A percentile compares a stretch with the other conserved stretches of the same genome.
These are phyloP conservation scores for Pteropus rufus DNA, from an alignment of 2,797 vertebrate species.

Conservation along the genomic window DNA sequence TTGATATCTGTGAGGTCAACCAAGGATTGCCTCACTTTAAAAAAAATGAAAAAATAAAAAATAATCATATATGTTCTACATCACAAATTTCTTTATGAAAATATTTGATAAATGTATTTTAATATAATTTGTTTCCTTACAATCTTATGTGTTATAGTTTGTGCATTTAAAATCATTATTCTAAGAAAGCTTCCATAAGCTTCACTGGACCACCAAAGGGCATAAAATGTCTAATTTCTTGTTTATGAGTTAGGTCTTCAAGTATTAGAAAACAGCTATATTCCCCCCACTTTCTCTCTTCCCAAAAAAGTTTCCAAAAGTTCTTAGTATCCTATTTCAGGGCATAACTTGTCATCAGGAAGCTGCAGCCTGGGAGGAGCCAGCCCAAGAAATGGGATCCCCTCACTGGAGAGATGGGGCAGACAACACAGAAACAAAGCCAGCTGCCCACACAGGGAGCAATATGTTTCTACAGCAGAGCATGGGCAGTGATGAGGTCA, in stretches of 20 bases:
- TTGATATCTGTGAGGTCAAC: too few relatives aligned
- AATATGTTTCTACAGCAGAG: not conserved
- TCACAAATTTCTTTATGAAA: not conserved
- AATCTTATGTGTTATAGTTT: not conserved
- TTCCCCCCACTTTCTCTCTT: not conserved
- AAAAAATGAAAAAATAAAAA: not conserved
- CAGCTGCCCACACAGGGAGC: not conserved
- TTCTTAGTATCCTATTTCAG: not conserved
- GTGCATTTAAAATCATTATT: not conserved
- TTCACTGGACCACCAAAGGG: not conserved
- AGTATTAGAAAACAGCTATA: not conserved
- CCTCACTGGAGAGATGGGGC: not conserved
- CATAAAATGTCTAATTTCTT: not conserved
- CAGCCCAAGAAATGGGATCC: not conserved
- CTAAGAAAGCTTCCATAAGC: not conserved
- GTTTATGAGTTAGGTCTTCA: not conserved
- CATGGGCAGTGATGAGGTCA: fast-evolving
- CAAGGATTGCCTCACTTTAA: too few relatives aligned
- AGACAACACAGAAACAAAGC: too few relatives aligned
- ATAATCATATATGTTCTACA: not conserved
- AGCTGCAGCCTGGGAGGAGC: not conserved
- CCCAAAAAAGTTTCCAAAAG: not conserved
- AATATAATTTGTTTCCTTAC: not conserved
- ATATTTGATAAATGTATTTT: not conserved
- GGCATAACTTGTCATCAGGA: not conserved